These are phyloP conservation scores for Scomber colias DNA, from an alignment of 2,113 vertebrate species.

Conservation along the genomic window DNA sequence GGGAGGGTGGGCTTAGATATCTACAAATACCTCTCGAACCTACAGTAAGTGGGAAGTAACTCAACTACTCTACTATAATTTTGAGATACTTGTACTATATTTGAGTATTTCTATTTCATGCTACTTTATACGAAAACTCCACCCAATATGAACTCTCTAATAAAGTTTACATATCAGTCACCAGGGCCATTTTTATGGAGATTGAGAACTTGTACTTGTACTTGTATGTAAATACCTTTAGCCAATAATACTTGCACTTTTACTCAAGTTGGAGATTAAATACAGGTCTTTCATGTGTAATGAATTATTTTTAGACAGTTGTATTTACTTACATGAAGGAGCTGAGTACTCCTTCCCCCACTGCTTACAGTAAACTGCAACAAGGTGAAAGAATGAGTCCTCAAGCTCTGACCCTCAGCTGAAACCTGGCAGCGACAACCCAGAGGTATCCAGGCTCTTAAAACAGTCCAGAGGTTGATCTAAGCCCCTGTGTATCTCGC, in stretches of 20 bases:
- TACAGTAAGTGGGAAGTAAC: no score
- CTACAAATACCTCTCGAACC: no score
- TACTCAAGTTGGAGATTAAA: background rate
- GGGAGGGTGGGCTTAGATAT: conserved; percentile 7
- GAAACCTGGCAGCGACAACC: conserved; percentile 50
- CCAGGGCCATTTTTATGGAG: background rate
- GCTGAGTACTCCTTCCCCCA: conserved; percentile 2
- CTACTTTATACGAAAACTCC: no score
- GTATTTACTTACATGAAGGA: background rate
- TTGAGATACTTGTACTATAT: no score
- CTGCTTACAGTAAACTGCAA: conserved; percentile 1
- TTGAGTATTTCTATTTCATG: no score
- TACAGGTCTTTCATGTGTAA: background rate
- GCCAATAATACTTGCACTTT: background rate
- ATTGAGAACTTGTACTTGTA: background rate
- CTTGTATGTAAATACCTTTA: background rate
- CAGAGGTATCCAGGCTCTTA: conserved; percentile 51
- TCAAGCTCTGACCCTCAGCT: conserved; percentile 51
- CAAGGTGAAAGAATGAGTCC: background rate
- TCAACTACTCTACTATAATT: background rate
- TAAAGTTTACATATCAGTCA: background rate
- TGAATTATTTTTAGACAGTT: background rate
- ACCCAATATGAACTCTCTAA: no score
- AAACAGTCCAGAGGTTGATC: conserved; percentile 66
- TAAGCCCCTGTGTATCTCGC: conserved; percentile 48